phyloP scores from a whole-genome alignment of 30 jellyfish, hydroid and myxozoan species.

The Cassiopea andromeda region DNA sequence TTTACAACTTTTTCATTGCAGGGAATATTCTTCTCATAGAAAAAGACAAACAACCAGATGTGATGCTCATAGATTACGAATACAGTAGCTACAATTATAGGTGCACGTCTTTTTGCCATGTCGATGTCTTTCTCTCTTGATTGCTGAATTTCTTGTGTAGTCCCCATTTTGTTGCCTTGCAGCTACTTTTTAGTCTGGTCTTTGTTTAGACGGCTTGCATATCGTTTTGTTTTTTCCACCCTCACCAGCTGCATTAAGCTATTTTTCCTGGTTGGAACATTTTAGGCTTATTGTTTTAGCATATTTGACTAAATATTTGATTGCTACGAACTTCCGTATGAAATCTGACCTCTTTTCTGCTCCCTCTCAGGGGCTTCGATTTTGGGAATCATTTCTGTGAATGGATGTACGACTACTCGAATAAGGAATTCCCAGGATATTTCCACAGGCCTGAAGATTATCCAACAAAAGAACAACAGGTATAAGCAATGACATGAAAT shows the following conservation, averaged over 20 bases:
- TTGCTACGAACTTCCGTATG: too few species aligned
- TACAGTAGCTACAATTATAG: slow-evolving; percentile 93
- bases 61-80: slow-evolving; percentile 78
- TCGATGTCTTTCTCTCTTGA: too few species aligned
- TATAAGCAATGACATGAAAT: neutral
- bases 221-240: too few species aligned
- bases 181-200: too few species aligned
- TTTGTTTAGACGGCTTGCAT: too few species aligned
- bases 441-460: slow-evolving; percentile 36
- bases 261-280: too few species aligned
- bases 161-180: too few species aligned
- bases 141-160: too few species aligned
- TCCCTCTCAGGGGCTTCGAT: slow-evolving; percentile 82
- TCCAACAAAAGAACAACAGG: slow-evolving; percentile 87
- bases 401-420: slow-evolving; percentile 81
- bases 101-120: slow-evolving; percentile 18
- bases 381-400: slow-evolving; percentile 93
- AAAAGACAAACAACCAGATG: slow-evolving; percentile 44
- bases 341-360: neutral
- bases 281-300: too few species aligned
- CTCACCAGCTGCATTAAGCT: too few species aligned
- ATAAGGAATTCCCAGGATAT: slow-evolving; percentile 35
- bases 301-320: too few species aligned
- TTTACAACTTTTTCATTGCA: neutral
- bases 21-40: slow-evolving; percentile 60